Conservation (phyloP, 2,888 invertebrate species). For the Cenopis cana region DNA sequence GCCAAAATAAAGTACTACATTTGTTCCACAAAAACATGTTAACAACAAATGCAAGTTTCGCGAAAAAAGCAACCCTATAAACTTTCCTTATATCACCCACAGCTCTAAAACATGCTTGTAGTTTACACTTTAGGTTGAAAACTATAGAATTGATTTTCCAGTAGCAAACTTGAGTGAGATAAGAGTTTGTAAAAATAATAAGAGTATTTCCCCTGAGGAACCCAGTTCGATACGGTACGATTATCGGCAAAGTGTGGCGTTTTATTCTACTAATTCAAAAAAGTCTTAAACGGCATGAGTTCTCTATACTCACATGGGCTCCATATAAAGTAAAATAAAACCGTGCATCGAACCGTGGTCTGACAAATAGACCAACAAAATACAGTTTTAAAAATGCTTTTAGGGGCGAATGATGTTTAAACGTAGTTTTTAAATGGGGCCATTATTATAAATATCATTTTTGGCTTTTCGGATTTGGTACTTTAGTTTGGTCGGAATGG, state of each 20-base stretch:
- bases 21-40: constrained; percentile 8
- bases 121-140: not conserved
- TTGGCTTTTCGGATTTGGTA: not conserved
- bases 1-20: constrained; percentile 14
- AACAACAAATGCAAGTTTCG: not conserved
- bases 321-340: too few relatives aligned
- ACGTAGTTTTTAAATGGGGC: not conserved
- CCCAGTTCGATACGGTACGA: constrained; percentile 31
- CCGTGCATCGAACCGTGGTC: constrained; percentile 16
- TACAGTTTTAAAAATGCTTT: constrained; percentile 25
- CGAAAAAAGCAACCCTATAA: not conserved
- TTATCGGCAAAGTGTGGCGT: constrained; percentile 26
- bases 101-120: not conserved
- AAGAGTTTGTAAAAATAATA: not conserved
- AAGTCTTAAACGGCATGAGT: not conserved
- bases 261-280: not conserved
- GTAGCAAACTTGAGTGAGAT: not conserved
- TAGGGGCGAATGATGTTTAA: constrained; percentile 14
- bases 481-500: not conserved
- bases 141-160: not conserved
- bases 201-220: constrained; percentile 27
- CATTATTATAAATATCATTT: not conserved
- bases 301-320: too few relatives aligned
- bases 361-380: constrained; percentile 30
- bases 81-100: not conserved